Evolutionary conservation across 37 sponge, comb jelly and placozoan species (phyloP).

Genomic region (Lycopodina hypogea): DNA sequence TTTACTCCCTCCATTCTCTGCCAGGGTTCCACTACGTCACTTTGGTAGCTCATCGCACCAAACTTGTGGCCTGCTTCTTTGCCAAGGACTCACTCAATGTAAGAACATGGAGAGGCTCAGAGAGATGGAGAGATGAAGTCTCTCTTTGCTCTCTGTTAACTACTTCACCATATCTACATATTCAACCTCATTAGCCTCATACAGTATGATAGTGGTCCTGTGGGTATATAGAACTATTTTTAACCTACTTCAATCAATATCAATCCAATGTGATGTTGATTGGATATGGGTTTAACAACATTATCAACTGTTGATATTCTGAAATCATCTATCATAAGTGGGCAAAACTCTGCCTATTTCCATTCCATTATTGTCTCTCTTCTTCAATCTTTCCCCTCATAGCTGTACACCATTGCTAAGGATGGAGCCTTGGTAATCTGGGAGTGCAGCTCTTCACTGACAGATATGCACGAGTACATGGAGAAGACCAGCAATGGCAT

Average conservation of each 20-base stretch:
- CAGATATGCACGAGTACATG: slow-evolving; percentile 44
- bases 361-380: not conserved
- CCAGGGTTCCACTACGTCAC: slow-evolving; percentile 73
- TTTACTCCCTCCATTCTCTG: slow-evolving; percentile 72
- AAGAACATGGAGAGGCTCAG: slow-evolving; percentile 24
- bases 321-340: too few relatives aligned
- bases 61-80: slow-evolving; percentile 84
- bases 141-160: too few relatives aligned
- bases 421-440: slow-evolving; percentile 79
- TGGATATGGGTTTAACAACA: too few relatives aligned
- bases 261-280: too few relatives aligned
- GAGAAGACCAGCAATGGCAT: not conserved
- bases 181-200: too few relatives aligned
- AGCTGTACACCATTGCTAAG: slow-evolving; percentile 79
- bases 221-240: not conserved
- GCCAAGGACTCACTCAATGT: slow-evolving; percentile 67
- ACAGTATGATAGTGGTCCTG: not conserved
- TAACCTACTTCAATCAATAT: too few relatives aligned
- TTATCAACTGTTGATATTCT: too few relatives aligned
- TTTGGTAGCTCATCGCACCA: slow-evolving; percentile 86
- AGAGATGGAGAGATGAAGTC: too few relatives aligned
- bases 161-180: too few relatives aligned
- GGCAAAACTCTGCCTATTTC: too few relatives aligned
- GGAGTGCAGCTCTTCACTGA: slow-evolving; percentile 38
- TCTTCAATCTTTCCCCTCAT: not conserved